Evolutionary conservation across 1,140 invertebrate species (phyloP).

Genomic region (Rhopalosiphum maidis): DNA sequence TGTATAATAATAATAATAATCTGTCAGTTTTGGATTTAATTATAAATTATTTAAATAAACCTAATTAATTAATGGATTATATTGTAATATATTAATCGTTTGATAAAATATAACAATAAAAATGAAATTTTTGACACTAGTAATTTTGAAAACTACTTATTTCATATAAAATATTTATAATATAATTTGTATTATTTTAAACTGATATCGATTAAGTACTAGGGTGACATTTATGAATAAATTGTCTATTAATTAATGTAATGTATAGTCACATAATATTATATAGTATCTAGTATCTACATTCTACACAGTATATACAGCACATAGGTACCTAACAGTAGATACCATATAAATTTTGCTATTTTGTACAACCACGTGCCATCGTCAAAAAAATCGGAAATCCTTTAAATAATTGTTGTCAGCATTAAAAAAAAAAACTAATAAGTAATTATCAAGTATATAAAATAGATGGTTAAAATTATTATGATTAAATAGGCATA

Average conservation of each 20-base stretch:
- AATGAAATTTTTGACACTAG: neutral
- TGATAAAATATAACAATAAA: neutral
- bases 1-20: neutral
- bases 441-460: neutral
- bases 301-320: neutral
- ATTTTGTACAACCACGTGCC: neutral
- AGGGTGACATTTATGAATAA: neutral
- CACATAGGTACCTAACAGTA: neutral
- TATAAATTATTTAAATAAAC: neutral
- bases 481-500: neutral
- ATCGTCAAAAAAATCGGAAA: neutral
- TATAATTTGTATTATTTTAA: neutral
- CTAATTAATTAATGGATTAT: neutral
- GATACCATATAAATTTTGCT: neutral
- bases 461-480: neutral
- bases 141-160: no score
- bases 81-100: neutral
- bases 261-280: neutral
- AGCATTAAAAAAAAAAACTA: neutral
- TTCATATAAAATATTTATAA: neutral
- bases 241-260: neutral
- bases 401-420: neutral
- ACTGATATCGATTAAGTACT: neutral
- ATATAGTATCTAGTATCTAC: neutral
- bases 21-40: neutral